These are phyloP conservation scores for Ptychodera flava DNA, from an alignment of 35 echinoderm and acorn worm genomes.

Conservation along the genomic window DNA sequence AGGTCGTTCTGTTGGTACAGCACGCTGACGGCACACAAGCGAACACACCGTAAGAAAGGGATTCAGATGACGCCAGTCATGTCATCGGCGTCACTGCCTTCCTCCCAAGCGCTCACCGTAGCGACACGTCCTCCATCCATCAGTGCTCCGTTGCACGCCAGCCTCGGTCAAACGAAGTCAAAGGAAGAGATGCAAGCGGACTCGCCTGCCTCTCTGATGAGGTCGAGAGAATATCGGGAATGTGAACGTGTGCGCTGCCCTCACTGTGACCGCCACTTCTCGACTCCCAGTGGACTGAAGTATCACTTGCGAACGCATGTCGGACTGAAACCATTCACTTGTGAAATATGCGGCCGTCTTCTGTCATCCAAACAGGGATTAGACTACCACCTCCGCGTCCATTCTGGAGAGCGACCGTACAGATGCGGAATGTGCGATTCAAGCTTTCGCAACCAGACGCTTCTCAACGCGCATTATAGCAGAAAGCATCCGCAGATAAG, in stretches of 20 bases:
- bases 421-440: neutral
- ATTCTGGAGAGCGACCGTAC: neutral
- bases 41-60: neutral
- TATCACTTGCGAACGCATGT: conserved; percentile 26
- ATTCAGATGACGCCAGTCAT: neutral
- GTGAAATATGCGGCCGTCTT: conserved; percentile 10
- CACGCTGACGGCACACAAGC: neutral
- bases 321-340: conserved; percentile 18
- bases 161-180: neutral
- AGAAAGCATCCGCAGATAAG: neutral
- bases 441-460: neutral
- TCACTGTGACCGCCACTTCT: conserved; percentile 26
- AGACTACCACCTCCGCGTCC: neutral
- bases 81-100: neutral
- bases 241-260: neutral
- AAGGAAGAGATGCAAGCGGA: neutral
- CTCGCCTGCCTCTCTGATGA: neutral
- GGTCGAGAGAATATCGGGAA: neutral
- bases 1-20: neutral
- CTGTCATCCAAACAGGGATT: neutral
- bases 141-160: neutral
- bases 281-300: conserved; percentile 21
- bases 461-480: neutral
- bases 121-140: neutral
- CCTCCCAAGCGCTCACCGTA: neutral